Conservation (phyloP, 2,888 invertebrate species). For the Sicus ferrugineus region DNA sequence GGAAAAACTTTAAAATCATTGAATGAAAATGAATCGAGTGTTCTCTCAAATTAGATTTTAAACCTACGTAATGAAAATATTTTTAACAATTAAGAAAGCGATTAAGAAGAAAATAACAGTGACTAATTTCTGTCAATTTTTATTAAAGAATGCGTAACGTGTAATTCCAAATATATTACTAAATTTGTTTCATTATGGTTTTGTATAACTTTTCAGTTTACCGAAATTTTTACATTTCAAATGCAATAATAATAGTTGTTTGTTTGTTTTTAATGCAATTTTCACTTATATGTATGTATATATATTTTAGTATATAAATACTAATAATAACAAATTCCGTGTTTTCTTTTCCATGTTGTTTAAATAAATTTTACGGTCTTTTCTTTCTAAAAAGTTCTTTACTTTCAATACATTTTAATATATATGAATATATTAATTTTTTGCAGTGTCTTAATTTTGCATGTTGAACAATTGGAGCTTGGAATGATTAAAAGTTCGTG, state of each 20-base stretch:
- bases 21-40: too few relatives aligned
- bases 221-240: conserved; percentile 54
- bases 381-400: conserved; percentile 19
- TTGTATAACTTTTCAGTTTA: conserved; percentile 14
- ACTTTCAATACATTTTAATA: conserved; percentile 21
- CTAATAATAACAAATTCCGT: conserved; percentile 52
- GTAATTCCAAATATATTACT: too few relatives aligned
- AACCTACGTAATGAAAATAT: too few relatives aligned
- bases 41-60: too few relatives aligned
- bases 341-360: conserved; percentile 29
- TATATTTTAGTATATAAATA: conserved; percentile 31
- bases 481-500: conserved; percentile 1
- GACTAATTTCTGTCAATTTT: too few relatives aligned
- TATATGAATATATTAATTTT: conserved; percentile 28
- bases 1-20: too few relatives aligned
- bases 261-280: conserved; percentile 30
- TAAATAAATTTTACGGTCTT: conserved; percentile 23
- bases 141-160: too few relatives aligned
- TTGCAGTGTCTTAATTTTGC: conserved; percentile 46
- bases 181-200: too few relatives aligned
- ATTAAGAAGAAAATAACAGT: too few relatives aligned
- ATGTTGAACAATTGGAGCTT: conserved; percentile 55
- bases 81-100: too few relatives aligned
- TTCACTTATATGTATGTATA: conserved; percentile 56
- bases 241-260: conserved; percentile 39